A percentile compares a stretch with the other conserved stretches of the same genome.
phyloP scores from a whole-genome alignment of 2,888 invertebrate genomes.

The Tolmerus cingulatus region DNA sequence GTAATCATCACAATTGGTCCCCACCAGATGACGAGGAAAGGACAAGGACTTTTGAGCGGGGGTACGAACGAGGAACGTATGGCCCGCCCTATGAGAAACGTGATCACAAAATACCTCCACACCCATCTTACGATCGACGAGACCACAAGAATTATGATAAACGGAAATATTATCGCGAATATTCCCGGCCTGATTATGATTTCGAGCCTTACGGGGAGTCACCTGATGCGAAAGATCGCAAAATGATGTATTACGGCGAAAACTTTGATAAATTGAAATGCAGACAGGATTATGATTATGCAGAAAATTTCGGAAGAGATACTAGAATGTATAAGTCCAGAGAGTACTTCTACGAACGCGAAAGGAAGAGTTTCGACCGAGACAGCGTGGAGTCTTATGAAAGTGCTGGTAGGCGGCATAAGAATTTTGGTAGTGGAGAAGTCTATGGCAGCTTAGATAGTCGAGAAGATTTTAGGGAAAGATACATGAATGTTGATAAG shows the following conservation, averaged over 20 bases:
- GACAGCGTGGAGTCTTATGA: slow-evolving; percentile 63
- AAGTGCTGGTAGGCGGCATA: slow-evolving; percentile 58
- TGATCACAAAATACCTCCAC: slow-evolving; percentile 54
- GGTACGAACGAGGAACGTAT: slow-evolving; percentile 62
- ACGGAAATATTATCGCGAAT: slow-evolving; percentile 61
- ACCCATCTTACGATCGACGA: slow-evolving; percentile 56
- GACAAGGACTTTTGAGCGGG: slow-evolving; percentile 60
- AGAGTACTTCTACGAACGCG: slow-evolving; percentile 62
- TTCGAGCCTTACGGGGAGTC: slow-evolving; percentile 56
- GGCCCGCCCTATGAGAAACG: slow-evolving; percentile 63
- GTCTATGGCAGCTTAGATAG: slow-evolving; percentile 63
- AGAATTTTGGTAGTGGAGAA: slow-evolving; percentile 63
- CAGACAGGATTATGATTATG: slow-evolving; percentile 60
- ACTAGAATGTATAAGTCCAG: slow-evolving; percentile 45
- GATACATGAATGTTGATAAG: slow-evolving; percentile 58
- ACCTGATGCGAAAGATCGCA: slow-evolving; percentile 52
- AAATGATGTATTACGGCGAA: slow-evolving; percentile 50
- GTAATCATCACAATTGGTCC: slow-evolving; percentile 60
- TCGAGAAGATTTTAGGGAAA: slow-evolving; percentile 62
- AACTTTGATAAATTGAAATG: slow-evolving; percentile 50
- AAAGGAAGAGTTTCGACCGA: slow-evolving; percentile 62
- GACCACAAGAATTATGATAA: slow-evolving; percentile 57
- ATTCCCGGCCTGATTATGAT: slow-evolving; percentile 60
- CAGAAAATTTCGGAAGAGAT: slow-evolving; percentile 53
- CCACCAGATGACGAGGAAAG: slow-evolving; percentile 59